Percentiles rank a stretch among this genome's conserved stretches.
Conservation (phyloP, 2,113 vertebrate species). For the Macrotis lagotis region DNA sequence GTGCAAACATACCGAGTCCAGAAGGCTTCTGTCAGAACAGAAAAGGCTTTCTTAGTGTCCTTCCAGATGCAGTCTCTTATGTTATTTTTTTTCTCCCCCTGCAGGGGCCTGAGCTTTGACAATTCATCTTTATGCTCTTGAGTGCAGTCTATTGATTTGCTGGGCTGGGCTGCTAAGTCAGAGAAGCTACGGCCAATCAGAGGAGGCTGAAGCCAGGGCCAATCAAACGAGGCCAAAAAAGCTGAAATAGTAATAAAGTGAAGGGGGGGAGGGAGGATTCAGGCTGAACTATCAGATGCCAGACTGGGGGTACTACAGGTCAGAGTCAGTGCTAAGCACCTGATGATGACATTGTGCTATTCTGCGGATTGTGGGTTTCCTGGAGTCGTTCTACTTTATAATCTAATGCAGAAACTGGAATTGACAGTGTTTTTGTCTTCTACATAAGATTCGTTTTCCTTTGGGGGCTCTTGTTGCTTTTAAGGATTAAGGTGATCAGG, state of each 20-base stretch:
- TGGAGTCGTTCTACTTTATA: conserved; percentile 38
- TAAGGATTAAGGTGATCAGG: neutral
- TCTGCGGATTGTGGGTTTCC: conserved; percentile 71
- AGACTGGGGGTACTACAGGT: conserved; percentile 76
- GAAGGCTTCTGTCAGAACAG: conserved; percentile 70
- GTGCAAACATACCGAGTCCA: conserved; percentile 73
- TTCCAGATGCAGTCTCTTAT: conserved; percentile 65
- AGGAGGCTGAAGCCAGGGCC: conserved; percentile 77
- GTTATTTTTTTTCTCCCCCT: conserved; percentile 49
- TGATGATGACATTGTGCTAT: conserved; percentile 74
- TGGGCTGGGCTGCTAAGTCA: conserved; percentile 75
- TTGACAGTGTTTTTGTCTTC: neutral
- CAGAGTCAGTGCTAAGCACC: conserved; percentile 73
- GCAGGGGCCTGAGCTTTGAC: conserved; percentile 69
- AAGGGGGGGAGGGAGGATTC: conserved; percentile 84
- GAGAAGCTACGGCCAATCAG: conserved; percentile 82
- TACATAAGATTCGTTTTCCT: neutral
- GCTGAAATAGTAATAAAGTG: conserved; percentile 87
- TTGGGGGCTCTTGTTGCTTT: conserved; percentile 25
- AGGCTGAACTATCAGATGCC: conserved; percentile 86
- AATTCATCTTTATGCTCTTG: conserved; percentile 80
- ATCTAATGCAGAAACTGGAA: neutral
- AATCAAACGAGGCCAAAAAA: conserved; percentile 82
- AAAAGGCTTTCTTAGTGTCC: conserved; percentile 49
- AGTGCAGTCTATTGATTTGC: conserved; percentile 84